Evolutionary conservation across 2,113 vertebrate species (phyloP).

Genomic region (Scomber colias): DNA sequence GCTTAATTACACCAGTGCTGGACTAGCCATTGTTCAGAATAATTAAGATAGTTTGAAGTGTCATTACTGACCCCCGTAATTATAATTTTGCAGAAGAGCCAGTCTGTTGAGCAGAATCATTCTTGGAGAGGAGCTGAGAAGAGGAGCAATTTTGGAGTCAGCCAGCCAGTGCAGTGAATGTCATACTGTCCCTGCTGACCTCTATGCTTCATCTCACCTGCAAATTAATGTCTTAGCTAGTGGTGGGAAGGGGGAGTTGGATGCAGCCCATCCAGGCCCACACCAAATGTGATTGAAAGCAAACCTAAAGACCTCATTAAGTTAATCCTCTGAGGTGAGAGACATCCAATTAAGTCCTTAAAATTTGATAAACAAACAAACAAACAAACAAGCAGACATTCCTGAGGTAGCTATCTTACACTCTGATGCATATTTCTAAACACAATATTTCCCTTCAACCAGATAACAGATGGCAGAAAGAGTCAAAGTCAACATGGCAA

Average conservation of each 20-base stretch:
- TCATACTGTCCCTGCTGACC: slow-evolving; percentile 52
- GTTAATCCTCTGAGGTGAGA: slow-evolving; percentile 32
- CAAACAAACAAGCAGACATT: background rate
- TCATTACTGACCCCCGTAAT: slow-evolving; percentile 60
- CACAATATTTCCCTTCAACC: slow-evolving; percentile 26
- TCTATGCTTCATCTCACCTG: slow-evolving; percentile 54
- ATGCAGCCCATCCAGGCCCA: background rate
- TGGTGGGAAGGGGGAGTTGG: background rate
- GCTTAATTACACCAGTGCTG: slow-evolving; percentile 61
- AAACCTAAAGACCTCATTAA: slow-evolving; percentile 29
- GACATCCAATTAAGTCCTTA: slow-evolving; percentile 23
- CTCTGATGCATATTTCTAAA: background rate
- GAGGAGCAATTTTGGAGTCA: slow-evolving; percentile 49
- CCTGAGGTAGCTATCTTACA: background rate
- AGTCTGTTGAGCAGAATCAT: slow-evolving; percentile 33
- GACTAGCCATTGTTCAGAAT: slow-evolving; percentile 58
- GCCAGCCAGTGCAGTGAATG: slow-evolving; percentile 50
- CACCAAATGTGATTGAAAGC: slow-evolving; percentile 24
- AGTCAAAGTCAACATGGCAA: slow-evolving; percentile 16
- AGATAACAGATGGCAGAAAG: slow-evolving; percentile 45
- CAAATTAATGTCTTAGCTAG: slow-evolving; percentile 45
- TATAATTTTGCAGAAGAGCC: slow-evolving; percentile 53
- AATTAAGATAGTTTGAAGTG: slow-evolving; percentile 66
- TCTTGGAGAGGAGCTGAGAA: slow-evolving; percentile 23
- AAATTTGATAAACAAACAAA: slow-evolving; percentile 18